Conservation (phyloP, 2,888 invertebrate genomes). For the Agonopterix alstromeriana region DNA sequence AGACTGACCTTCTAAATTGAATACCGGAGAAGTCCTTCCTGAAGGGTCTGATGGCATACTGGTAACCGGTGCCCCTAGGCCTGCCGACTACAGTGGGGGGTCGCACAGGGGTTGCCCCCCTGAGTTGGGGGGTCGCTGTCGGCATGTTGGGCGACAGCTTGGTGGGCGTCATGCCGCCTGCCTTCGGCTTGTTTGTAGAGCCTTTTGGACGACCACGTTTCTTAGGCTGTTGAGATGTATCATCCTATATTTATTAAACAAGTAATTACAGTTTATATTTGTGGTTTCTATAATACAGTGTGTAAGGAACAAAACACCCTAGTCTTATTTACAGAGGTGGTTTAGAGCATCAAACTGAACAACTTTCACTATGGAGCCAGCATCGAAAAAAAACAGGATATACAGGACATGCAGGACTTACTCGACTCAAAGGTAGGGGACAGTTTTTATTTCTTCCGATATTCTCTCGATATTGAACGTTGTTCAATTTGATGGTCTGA, state of each 20-base stretch:
- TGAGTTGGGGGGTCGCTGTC: slow-evolving; percentile 15
- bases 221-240: slow-evolving; percentile 43
- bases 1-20: slow-evolving; percentile 59
- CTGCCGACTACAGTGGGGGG: slow-evolving; percentile 23
- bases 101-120: slow-evolving; percentile 19
- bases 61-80: slow-evolving; percentile 56
- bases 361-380: no score
- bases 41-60: slow-evolving; percentile 63
- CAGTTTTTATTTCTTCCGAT: no score
- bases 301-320: no score
- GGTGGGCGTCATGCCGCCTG: slow-evolving; percentile 26
- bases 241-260: neutral
- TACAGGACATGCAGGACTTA: no score
- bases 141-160: slow-evolving; percentile 12
- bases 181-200: slow-evolving; percentile 69
- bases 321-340: no score
- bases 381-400: no score
- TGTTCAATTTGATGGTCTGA: no score
- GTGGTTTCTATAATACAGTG: no score
- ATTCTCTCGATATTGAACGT: no score
- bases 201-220: slow-evolving; percentile 71
- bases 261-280: neutral
- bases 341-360: no score
- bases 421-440: no score
- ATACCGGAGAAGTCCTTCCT: slow-evolving; percentile 72